These are phyloP conservation scores for Caenorhabditis tropicalis DNA, from an alignment of 1,140 invertebrate genomes.

Conservation along the genomic window DNA sequence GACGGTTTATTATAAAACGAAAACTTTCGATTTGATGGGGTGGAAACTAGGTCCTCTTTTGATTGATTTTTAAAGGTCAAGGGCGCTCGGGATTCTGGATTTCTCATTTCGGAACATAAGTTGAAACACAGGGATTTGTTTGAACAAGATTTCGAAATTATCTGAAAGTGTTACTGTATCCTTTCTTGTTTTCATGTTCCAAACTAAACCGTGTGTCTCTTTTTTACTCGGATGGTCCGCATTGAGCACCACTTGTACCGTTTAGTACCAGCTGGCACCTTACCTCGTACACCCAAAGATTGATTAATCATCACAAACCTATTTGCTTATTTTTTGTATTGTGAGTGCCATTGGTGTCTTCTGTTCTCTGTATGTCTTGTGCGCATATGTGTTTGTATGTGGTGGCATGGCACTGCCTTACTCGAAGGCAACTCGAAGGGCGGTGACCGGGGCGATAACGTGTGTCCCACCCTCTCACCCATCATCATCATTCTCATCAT, in stretches of 20 bases:
- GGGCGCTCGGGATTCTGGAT: not conserved
- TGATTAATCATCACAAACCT: conserved; percentile 18
- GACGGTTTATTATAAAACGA: conserved; percentile 19
- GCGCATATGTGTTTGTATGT: not conserved
- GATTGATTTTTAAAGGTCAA: not conserved
- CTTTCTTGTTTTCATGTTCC: too few species aligned
- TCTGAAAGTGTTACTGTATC: too few species aligned
- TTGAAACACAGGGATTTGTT: not conserved
- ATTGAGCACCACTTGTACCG: conserved; percentile 3
- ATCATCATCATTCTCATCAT: not conserved
- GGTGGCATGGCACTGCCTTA: conserved; percentile 35
- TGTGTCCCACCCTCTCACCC: conserved; percentile 14
- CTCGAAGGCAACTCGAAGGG: not conserved
- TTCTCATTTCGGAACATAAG: not conserved
- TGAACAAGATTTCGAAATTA: too few species aligned
- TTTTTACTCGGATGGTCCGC: not conserved
- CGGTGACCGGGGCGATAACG: not conserved
- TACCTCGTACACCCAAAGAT: not conserved
- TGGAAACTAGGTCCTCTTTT: not conserved
- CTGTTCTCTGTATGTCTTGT: not conserved
- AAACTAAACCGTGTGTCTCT: too few species aligned
- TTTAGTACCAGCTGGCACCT: conserved; percentile 32
- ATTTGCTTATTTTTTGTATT: conserved; percentile 23
- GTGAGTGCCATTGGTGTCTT: conserved; percentile 16
- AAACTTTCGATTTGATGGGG: conserved; percentile 6